phyloP scores from a whole-genome alignment of 1,140 invertebrate species.

The Nasonia giraulti region DNA sequence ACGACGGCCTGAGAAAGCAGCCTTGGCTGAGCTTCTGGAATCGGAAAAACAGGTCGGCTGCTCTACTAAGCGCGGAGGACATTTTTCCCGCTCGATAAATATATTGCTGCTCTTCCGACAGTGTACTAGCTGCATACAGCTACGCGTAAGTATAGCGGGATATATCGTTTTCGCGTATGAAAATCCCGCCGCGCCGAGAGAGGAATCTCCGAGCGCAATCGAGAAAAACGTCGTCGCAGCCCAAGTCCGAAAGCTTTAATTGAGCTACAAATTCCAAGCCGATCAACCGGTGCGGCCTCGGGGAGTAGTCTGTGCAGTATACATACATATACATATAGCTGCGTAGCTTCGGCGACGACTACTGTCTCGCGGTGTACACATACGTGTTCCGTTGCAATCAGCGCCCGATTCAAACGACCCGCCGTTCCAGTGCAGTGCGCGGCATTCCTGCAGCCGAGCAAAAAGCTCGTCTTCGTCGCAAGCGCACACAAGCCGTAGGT shows the following conservation, averaged over 20 bases:
- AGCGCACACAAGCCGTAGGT: conserved; percentile 46
- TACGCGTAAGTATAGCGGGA: not conserved
- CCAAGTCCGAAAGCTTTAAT: conserved; percentile 63
- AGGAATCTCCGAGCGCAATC: too few species aligned
- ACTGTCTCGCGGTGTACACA: conserved; percentile 17
- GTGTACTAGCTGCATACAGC: too few species aligned
- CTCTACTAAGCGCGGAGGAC: not conserved
- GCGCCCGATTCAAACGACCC: conserved; percentile 71
- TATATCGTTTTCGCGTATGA: not conserved
- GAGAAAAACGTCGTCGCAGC: conserved; percentile 15
- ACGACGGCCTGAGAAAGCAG: conserved; percentile 9
- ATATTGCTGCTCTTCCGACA: not conserved
- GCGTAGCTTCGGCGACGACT: not conserved
- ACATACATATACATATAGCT: too few species aligned
- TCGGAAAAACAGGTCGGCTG: conserved; percentile 36
- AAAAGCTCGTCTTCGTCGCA: conserved; percentile 67
- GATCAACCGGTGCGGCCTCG: conserved; percentile 67
- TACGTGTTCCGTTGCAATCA: conserved; percentile 60
- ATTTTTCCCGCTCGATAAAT: not conserved
- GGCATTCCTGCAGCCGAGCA: conserved; percentile 66
- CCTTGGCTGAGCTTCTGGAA: not conserved
- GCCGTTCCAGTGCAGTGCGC: conserved; percentile 59
- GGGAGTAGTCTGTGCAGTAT: not conserved
- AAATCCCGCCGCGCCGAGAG: not conserved
- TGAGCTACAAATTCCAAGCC: conserved; percentile 74